Conservation (phyloP, 2,888 invertebrate genomes). For the Sicus ferrugineus region DNA sequence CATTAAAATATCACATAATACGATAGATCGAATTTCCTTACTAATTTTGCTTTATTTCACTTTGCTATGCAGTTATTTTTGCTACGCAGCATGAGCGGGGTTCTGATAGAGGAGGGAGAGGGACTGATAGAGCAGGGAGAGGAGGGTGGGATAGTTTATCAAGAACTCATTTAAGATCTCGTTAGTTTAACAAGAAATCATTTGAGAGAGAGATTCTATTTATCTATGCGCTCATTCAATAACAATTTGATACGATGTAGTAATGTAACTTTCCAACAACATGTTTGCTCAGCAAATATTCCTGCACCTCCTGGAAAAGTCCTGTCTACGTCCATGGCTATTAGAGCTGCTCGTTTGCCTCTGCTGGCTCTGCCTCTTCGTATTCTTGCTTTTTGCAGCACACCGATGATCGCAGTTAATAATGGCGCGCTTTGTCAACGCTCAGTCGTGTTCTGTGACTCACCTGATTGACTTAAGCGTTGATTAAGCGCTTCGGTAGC, state of each 20-base stretch:
- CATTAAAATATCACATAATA: not conserved
- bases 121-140: no score
- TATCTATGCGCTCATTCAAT: no score
- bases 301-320: no score
- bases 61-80: not conserved
- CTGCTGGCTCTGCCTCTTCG: not conserved
- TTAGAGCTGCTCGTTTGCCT: not conserved
- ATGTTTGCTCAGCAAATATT: no score
- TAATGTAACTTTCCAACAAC: no score
- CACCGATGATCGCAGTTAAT: slow-evolving; percentile 7
- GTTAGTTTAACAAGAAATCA: no score
- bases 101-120: no score
- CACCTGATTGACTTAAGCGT: slow-evolving; percentile 25
- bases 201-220: no score
- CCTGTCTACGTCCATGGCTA: no score
- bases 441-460: slow-evolving; percentile 31
- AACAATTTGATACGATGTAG: no score
- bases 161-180: no score
- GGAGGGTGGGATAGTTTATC: no score
- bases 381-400: not conserved
- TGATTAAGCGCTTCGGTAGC: not conserved
- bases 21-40: not conserved
- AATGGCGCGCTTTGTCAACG: slow-evolving; percentile 1
- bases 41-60: not conserved
- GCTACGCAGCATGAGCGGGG: not conserved